Evolutionary conservation across 1,140 invertebrate genomes (phyloP), one percentile per base, ranked within the genome.

Genomic region (Cotesia vestalis): DNA sequence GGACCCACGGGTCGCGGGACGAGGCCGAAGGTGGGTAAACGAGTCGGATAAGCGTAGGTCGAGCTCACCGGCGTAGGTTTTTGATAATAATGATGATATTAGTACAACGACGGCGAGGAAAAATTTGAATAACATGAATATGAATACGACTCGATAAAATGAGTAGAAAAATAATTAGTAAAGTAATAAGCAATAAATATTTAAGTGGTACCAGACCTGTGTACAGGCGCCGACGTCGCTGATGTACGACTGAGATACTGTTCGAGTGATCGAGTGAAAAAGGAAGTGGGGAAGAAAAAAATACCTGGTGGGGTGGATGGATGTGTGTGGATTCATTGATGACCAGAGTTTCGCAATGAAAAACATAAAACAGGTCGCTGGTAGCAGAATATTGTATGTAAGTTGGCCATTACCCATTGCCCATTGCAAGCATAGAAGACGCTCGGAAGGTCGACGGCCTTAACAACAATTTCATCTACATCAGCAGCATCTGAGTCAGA

Each of bases 1-100:
- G 69, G 61, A 71, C 63, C 60, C 59, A 75, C 63, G 40, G 69
- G 53, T 67, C 74, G 72, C 69, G 71, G 69, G 82, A 77, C 79
- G 84, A 85, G 85, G 84, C 76, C 79, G 81, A 85, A 84, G 84
- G 85, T 85, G 84, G 84, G 84, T 86, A 81, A 75, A 85, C 85
- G 80, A 77, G 85, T 85, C 81, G 76, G 61, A 76, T 69, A 57
- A 67, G 80, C 76, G 79, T 80, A 77, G 80, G 82, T 76, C 72
- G 82, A 62, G 68, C 76, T 73, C 75, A 52, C 66, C 57, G 60
- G 81, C 77, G 82, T 83, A 78, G 81, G 80, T 76, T 78, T 76
- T 71, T 4, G 35, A 59, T 27, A 20, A 59, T 36, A 38, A 68
- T 38, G 38, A 14, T 17, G 27, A 46, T 38, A 57, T 27, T 27